Evolutionary conservation across 2,888 invertebrate species (phyloP).

Genomic region (Agonopterix heracliana): DNA sequence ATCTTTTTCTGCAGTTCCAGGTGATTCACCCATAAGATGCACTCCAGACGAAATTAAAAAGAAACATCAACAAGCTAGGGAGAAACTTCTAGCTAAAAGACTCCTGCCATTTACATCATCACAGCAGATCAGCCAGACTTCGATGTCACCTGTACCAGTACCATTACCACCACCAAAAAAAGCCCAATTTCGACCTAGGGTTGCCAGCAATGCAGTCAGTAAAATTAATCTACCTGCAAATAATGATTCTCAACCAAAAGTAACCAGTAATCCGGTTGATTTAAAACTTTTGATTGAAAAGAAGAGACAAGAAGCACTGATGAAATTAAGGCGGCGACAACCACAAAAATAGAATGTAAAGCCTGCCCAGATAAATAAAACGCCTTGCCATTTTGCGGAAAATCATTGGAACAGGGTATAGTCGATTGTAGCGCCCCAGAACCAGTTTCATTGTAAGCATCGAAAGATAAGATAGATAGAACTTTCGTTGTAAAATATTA

Average conservation of each 20-base stretch:
- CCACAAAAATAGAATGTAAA: slow-evolving; percentile 21
- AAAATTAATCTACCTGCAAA: slow-evolving; percentile 10
- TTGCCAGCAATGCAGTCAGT: slow-evolving; percentile 23
- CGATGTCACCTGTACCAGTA: slow-evolving; percentile 14
- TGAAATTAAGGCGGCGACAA: slow-evolving; percentile 57
- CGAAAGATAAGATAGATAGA: too few relatives aligned
- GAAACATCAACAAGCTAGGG: slow-evolving; percentile 77
- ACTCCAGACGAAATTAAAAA: slow-evolving; percentile 78
- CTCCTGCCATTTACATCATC: slow-evolving; percentile 55
- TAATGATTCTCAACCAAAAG: slow-evolving; percentile 12
- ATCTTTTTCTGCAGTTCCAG: slow-evolving; percentile 23
- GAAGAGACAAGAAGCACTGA: slow-evolving; percentile 65
- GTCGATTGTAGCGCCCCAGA: too few relatives aligned
- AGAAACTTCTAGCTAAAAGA: slow-evolving; percentile 73
- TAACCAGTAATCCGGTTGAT: slow-evolving; percentile 23
- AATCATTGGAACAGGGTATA: too few relatives aligned
- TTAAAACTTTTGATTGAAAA: slow-evolving; percentile 58
- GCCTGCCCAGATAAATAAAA: too few relatives aligned
- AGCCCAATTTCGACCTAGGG: slow-evolving; percentile 41
- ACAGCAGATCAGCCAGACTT: slow-evolving; percentile 25
- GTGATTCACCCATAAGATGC: slow-evolving; percentile 63
- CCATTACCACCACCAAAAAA: slow-evolving; percentile 22
- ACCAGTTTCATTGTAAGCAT: too few relatives aligned
- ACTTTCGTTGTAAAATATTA: too few relatives aligned
- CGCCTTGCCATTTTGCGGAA: too few relatives aligned